A percentile compares a stretch with the other conserved stretches of the same genome.
These are phyloP conservation scores for Sebastes iracundus DNA, from an alignment of 2,797 vertebrate genomes.

Conservation along the genomic window DNA sequence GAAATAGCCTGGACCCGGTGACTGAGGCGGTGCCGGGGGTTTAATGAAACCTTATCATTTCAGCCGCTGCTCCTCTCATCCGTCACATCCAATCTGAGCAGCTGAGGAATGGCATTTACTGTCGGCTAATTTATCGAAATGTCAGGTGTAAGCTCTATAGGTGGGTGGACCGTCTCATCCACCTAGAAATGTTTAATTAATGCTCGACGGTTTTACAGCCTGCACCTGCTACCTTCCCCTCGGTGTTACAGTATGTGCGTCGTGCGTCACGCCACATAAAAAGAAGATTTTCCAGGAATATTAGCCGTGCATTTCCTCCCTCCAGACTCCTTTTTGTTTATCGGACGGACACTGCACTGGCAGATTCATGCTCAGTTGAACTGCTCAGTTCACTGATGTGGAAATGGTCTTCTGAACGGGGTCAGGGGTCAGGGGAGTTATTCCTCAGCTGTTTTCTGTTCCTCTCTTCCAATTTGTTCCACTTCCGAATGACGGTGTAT, in stretches of 20 bases:
- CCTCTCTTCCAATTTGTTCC: neutral
- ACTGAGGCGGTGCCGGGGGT: neutral
- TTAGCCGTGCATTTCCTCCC: neutral
- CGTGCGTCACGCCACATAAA: neutral
- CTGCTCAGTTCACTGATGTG: neutral
- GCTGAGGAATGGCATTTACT: neutral
- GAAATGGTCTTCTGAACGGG: slow-evolving; percentile 3
- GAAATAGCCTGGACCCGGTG: neutral
- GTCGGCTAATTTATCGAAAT: slow-evolving; percentile 25
- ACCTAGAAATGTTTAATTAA: slow-evolving; percentile 49
- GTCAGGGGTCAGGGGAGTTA: neutral
- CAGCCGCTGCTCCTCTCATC: neutral
- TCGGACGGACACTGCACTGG: neutral
- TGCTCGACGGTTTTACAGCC: neutral
- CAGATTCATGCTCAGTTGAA: slow-evolving; percentile 11
- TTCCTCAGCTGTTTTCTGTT: slow-evolving; percentile 21
- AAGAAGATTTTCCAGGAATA: neutral
- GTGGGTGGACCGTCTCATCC: slow-evolving; percentile 31
- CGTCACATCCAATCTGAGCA: neutral
- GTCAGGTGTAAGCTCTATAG: slow-evolving; percentile 42
- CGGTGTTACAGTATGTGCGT: neutral
- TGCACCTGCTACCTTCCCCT: slow-evolving; percentile 28
- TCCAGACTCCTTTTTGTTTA: neutral
- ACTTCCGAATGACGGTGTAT: neutral
- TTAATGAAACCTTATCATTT: slow-evolving; percentile 16